Conservation (phyloP, 1,140 invertebrate species). For the Calliphora vicina region DNA sequence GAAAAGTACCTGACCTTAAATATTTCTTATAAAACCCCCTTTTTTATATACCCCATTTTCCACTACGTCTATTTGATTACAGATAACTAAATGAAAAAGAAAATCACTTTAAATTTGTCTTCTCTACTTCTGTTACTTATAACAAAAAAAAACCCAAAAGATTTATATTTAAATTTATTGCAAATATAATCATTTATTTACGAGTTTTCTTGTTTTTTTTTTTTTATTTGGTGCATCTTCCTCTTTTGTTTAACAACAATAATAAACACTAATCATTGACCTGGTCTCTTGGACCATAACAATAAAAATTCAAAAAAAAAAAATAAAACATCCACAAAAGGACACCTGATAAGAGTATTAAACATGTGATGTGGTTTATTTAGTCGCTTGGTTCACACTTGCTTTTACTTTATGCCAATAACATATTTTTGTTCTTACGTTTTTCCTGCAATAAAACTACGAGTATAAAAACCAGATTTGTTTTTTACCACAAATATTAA, state of each 20-base stretch:
- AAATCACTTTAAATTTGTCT: background rate
- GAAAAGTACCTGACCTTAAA: too few relatives aligned
- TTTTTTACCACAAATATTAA: background rate
- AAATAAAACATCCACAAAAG: background rate
- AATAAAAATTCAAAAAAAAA: constrained; percentile 9
- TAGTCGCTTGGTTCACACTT: too few relatives aligned
- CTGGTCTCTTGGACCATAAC: constrained; percentile 11
- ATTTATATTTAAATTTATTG: constrained; percentile 1
- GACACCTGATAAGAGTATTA: constrained; percentile 25
- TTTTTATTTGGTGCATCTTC: background rate
- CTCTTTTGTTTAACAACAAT: background rate
- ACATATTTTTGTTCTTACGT: background rate
- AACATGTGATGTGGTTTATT: background rate
- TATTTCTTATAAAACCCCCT: too few relatives aligned
- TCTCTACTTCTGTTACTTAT: background rate
- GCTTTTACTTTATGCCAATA: background rate
- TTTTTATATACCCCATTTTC: too few relatives aligned
- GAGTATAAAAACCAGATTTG: background rate
- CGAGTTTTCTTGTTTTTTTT: background rate
- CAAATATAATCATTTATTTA: background rate
- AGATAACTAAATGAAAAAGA: too few relatives aligned
- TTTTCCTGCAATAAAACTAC: background rate
- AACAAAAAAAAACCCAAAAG: background rate
- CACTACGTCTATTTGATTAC: too few relatives aligned
- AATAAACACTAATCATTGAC: constrained; percentile 20